Conservation (phyloP, 2,888 invertebrate genomes). For the Imbricaverruca yamaguchii region DNA sequence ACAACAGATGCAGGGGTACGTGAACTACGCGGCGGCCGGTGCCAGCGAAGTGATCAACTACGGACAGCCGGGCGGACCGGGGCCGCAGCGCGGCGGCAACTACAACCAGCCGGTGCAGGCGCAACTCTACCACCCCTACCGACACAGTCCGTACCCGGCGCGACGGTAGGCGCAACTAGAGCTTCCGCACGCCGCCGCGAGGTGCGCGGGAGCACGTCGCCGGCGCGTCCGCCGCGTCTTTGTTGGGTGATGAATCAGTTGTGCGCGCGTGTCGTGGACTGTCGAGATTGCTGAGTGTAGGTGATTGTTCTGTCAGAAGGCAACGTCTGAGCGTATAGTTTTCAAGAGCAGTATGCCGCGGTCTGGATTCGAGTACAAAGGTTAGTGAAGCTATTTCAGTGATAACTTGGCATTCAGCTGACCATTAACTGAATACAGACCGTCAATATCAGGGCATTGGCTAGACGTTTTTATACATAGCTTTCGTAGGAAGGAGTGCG, state of each 20-base stretch:
- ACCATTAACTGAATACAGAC: not conserved
- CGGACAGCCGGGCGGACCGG: conserved; percentile 39
- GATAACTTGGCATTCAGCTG: conserved; percentile 4
- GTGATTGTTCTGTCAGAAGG: no score
- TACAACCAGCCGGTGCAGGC: conserved; percentile 42
- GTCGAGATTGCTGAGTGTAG: no score
- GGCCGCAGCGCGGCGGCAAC: conserved; percentile 47
- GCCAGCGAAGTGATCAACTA: not conserved
- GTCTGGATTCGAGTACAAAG: conserved; percentile 17
- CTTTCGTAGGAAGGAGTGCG: not conserved
- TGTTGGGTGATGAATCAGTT: no score
- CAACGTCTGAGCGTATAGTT: no score
- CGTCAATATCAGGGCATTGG: not conserved
- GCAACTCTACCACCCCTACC: conserved; percentile 49
- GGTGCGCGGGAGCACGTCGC: not conserved
- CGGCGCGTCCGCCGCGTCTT: not conserved
- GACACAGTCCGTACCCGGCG: conserved; percentile 35
- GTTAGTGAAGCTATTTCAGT: not conserved
- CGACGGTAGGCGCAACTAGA: not conserved
- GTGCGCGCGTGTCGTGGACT: no score
- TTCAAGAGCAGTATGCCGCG: not conserved
- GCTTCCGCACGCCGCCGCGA: not conserved
- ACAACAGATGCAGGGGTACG: not conserved
- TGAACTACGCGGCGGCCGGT: not conserved
- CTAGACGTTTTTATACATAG: not conserved